phyloP scores from a whole-genome alignment of 2,797 vertebrate species.

The Neomorphus geoffroyi region DNA sequence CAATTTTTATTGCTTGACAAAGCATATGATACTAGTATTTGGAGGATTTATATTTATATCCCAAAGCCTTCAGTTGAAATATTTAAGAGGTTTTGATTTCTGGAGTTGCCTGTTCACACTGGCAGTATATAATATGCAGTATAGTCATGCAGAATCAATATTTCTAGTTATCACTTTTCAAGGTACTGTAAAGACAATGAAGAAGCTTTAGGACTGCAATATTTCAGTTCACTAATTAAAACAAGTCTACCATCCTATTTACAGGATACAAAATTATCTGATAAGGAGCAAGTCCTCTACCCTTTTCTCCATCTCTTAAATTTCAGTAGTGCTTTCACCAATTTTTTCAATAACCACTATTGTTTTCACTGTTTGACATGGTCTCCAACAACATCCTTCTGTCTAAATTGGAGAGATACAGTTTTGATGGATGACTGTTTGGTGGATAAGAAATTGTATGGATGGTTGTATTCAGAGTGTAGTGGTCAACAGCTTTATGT shows the following conservation, averaged over 20 bases:
- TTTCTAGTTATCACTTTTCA: not conserved
- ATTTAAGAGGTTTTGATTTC: not conserved
- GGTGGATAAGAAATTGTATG: no score
- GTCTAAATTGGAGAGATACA: no score
- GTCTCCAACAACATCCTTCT: no score
- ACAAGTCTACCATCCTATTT: not conserved
- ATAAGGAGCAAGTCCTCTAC: not conserved
- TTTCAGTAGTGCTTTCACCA: not conserved
- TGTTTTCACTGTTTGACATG: no score
- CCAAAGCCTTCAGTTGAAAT: constrained; percentile 16
- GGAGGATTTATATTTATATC: constrained; percentile 23
- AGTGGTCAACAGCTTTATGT: no score
- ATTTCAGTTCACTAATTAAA: not conserved
- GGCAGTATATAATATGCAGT: not conserved
- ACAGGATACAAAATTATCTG: not conserved
- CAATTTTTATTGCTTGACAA: not conserved
- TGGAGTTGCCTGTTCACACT: not conserved
- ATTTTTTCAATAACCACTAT: no score
- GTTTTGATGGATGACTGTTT: no score
- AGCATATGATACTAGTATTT: not conserved
- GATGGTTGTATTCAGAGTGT: no score
- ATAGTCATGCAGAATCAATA: not conserved
- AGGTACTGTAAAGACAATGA: not conserved
- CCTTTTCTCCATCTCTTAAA: not conserved
- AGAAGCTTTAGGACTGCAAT: no score